Evolutionary conservation across 2,888 invertebrate species (phyloP), one percentile per base, ranked within the genome.

Genomic region (Amphipoea oculea): DNA sequence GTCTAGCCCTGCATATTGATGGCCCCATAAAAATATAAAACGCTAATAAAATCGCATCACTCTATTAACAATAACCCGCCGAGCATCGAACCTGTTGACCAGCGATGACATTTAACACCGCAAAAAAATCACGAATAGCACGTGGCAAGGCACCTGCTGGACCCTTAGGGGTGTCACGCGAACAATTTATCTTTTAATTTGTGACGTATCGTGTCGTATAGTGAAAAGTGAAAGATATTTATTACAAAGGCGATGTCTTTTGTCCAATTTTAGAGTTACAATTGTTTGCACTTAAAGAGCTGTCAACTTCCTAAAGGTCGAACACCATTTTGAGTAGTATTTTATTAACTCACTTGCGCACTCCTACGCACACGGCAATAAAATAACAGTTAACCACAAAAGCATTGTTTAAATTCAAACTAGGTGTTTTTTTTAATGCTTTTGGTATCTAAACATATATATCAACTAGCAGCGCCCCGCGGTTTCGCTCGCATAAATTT

Each of bases 61-160:
- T 75, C 40, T 11, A 23, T 9, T 6, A 71, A 76, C 42, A 51
- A 62, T 74, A 68, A 83, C 67, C 68, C 17, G n/a, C 20, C 78
- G 87, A 81, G 48, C 82, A 86, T 87, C 86, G 82, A 89, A 89
- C 89, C 63, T 78, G 40, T 71, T 85, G 84, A 87, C 84, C 87
- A 84, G 76, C 68, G 54, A 69, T 89, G 89, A 87, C 90, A 90
- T 92, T 92, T 91, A 78, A 14, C 73, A 63, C n/a, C 17, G 81
- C 86, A 89, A 89, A 89, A 89, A 89, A 89, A 89, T 89, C 89
- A 89, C 89, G 82, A 70, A 73, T 23, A 42, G 69, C 89, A 89
- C 89, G 89, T 89, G 89, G 73, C 82, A 20, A 66, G 42, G 51
- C 88, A 89, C 87, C 89, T 89, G 89, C 89, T 81, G 17, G 23